These are phyloP conservation scores for Syngnathus acus DNA, from an alignment of 2,797 vertebrate genomes.

Conservation along the genomic window DNA sequence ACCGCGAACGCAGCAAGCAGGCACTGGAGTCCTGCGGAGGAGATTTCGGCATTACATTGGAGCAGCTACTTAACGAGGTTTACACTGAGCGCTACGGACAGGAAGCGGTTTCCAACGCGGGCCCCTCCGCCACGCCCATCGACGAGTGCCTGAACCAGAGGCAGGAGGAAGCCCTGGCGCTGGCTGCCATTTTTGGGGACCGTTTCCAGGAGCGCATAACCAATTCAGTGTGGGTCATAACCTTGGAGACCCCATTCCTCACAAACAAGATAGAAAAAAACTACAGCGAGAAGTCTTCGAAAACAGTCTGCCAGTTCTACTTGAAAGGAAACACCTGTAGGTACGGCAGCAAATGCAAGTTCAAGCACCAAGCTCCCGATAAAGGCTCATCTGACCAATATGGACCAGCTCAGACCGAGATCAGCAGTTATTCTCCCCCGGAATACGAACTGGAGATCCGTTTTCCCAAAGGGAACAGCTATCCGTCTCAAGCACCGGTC, in stretches of 20 bases:
- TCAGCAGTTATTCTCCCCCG: conserved; percentile 63
- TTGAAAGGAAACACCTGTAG: conserved; percentile 81
- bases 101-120: conserved; percentile 57
- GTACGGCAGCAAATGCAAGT: conserved; percentile 85
- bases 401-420: conserved; percentile 70
- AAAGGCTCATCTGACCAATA: conserved; percentile 37
- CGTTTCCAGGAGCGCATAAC: conserved; percentile 88
- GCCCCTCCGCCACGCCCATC: conserved; percentile 51
- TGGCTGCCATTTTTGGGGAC: conserved; percentile 85
- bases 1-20: conserved; percentile 74
- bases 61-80: conserved; percentile 81
- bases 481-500: conserved; percentile 87
- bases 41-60: conserved; percentile 85
- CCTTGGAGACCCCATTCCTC: conserved; percentile 76
- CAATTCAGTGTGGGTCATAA: conserved; percentile 83
- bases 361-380: conserved; percentile 76
- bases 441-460: conserved; percentile 88
- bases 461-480: conserved; percentile 83
- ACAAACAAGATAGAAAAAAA: conserved; percentile 9
- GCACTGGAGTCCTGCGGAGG: conserved; percentile 75
- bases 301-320: conserved; percentile 81
- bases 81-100: conserved; percentile 78
- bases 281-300: conserved; percentile 13
- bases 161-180: conserved; percentile 85
- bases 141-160: conserved; percentile 81